Evolutionary conservation across 1,140 invertebrate species (phyloP), one percentile per base, ranked within the genome.

Genomic region (Drosophila aff.): DNA sequence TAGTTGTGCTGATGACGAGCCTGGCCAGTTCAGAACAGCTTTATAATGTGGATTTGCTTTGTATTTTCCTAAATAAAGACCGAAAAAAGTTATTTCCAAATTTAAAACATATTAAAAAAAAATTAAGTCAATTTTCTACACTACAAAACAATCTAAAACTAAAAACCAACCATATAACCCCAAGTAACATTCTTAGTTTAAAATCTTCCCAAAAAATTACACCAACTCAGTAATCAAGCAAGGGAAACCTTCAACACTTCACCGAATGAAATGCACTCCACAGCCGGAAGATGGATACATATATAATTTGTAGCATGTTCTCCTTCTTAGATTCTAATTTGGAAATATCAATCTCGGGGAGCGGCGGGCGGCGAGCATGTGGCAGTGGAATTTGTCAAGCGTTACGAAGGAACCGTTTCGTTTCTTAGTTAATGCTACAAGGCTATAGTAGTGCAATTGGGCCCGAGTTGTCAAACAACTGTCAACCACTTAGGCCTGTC

Each of bases 401-500:
- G 91, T 91, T 92, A 92, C 91, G 81, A 63, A 69, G 73, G 67
- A 92, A 92, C 81, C 77, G 86, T 74, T 91, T 78, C 83, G 83
- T 74, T 91, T 81, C 83, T 65, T 67, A 67, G 77, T 66, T 67
- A 87, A 80, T 89, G 79, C 67, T 67, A 75, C 66, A 65, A 63
- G 66, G 66, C 55, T 72, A 73, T 65, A 90, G 67, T 79, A 90
- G 83, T 76, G 83, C 85, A 75, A 81, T 76, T 76, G 78, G 64
- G 62, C 74, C 76, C 76, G 85, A 92, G 65, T 92, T 89, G 91
- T 87, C 91, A 92, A 87, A 91, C 91, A 92, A 92, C 84, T 92
- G 91, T 92, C 91, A 92, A 82, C 81, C 91, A 92, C 91, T 92
- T 91, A 79, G 81, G 76, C 63, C 91, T 91, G 91, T 92, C 91